Evolutionary conservation across 2,888 invertebrate genomes (phyloP).

Genomic region (Heliconius hortense): DNA sequence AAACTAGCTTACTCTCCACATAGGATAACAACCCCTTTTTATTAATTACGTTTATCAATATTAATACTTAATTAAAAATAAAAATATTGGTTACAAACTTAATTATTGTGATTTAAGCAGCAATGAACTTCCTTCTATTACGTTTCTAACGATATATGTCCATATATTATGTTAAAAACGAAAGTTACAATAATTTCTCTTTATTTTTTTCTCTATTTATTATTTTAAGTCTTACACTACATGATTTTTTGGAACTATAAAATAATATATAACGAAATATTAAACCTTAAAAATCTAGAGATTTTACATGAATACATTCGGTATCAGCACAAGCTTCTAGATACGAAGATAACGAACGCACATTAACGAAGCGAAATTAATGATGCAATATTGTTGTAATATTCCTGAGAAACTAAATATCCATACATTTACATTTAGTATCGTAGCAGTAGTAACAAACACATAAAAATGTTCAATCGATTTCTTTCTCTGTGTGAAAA

Average conservation of each 20-base stretch:
- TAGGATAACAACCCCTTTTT: too few species aligned
- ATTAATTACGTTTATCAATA: too few species aligned
- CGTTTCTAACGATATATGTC: too few species aligned
- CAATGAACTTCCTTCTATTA: not conserved
- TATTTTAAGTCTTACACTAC: not conserved
- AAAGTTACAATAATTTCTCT: too few species aligned
- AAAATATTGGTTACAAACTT: not conserved
- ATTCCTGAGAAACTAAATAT: conserved; percentile 1
- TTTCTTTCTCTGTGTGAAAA: too few species aligned
- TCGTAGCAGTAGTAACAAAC: not conserved
- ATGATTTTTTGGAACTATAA: not conserved
- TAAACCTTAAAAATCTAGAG: not conserved
- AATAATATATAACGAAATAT: not conserved
- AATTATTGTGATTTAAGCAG: not conserved
- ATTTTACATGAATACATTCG: not conserved
- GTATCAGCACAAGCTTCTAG: not conserved
- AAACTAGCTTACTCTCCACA: too few species aligned
- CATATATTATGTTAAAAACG: too few species aligned
- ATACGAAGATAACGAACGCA: not conserved
- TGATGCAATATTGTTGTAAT: not conserved
- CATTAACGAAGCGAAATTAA: not conserved
- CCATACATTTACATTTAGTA: not conserved
- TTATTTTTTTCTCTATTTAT: not conserved
- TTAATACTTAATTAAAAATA: not conserved
- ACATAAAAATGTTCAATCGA: not conserved